Evolutionary conservation across 2,113 vertebrate species (phyloP), one percentile per base, ranked within the genome.

Genomic region (Tylochromis polylepis): DNA sequence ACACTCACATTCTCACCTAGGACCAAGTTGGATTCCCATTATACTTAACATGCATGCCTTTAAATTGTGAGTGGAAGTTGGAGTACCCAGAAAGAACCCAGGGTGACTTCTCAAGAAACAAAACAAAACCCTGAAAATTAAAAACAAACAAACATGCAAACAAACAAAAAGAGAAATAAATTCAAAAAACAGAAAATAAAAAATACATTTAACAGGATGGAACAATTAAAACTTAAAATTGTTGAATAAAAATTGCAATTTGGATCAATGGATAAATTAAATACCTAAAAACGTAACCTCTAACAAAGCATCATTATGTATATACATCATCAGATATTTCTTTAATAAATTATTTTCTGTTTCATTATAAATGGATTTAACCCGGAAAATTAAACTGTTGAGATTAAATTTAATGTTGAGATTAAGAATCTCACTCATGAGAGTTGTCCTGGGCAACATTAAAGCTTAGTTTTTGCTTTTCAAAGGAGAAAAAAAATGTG

Each of bases 121-220:
- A 70, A 24, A 24, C 12, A 2, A 67, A 67, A 70, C 31, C 31
- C 3, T 62, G n/a, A 65, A 65, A 38, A 65, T 1, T 4, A 31
- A 31, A 8, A 38, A 65, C n/a, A 11, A 38, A 65, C n/a, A 0
- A 0, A 34, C 0, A 65, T 12, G 20, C 0, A 0, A 65, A 8
- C 31, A 65, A 31, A 65, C 31, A 65, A 38, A 38, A 38, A 22
- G 11, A 22, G 2, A 38, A 65, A 38, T 22, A 65, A n/a, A 65
- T 65, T 0, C 7, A 31, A n/a, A 22, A 65, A 36, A 36, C 1
- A 12, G 18, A 62, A 62, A 36, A 62, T 11, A 62, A 36, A 7
- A 24, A 43, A 43, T 22, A 43, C n/a, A 46, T 72, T 72, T 46
- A 46, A 11, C 22, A 72, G 14, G 22, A 46, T 7, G 67, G 14